Percentiles rank a stretch among this genome's conserved stretches.
Conservation (phyloP, 92 coral and sea anemone species). For the Hydrozoanthus gracilis region DNA sequence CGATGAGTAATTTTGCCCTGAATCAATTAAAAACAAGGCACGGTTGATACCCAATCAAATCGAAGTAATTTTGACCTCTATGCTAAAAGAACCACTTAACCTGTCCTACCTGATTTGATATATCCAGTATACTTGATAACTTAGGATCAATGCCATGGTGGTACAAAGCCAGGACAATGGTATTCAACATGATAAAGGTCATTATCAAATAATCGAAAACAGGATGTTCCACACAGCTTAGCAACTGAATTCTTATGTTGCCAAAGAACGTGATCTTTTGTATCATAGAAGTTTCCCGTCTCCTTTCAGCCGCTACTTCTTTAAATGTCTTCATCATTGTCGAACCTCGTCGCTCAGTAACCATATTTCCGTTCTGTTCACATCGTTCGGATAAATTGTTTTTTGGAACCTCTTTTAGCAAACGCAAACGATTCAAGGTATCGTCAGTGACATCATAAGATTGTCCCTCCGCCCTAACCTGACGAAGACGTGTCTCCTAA, state of each 20-base stretch:
- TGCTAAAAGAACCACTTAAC: too few relatives aligned
- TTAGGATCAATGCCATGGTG: conserved; percentile 48
- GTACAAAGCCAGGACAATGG: conserved; percentile 51
- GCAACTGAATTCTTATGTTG: background rate
- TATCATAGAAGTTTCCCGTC: conserved; percentile 10
- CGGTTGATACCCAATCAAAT: too few relatives aligned
- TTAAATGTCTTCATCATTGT: conserved; percentile 43
- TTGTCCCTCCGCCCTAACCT: conserved; percentile 33
- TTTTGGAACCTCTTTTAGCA: conserved; percentile 26
- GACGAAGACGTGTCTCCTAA: conserved; percentile 20
- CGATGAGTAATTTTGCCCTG: too few relatives aligned
- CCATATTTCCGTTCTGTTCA: background rate
- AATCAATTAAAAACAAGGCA: too few relatives aligned
- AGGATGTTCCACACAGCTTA: conserved; percentile 27
- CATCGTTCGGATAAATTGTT: background rate
- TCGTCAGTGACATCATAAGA: conserved; percentile 52
- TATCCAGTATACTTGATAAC: conserved; percentile 47
- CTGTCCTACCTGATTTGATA: conserved; percentile 47
- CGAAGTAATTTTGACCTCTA: too few relatives aligned
- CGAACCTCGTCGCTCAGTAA: background rate
- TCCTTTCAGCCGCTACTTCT: conserved; percentile 47
- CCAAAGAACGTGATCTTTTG: conserved; percentile 31
- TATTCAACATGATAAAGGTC: conserved; percentile 55
- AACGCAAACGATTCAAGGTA: conserved; percentile 39
- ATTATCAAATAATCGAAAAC: conserved; percentile 53